Evolutionary conservation across 2,888 invertebrate genomes (phyloP).

Genomic region (Acutogordius australiensis): DNA sequence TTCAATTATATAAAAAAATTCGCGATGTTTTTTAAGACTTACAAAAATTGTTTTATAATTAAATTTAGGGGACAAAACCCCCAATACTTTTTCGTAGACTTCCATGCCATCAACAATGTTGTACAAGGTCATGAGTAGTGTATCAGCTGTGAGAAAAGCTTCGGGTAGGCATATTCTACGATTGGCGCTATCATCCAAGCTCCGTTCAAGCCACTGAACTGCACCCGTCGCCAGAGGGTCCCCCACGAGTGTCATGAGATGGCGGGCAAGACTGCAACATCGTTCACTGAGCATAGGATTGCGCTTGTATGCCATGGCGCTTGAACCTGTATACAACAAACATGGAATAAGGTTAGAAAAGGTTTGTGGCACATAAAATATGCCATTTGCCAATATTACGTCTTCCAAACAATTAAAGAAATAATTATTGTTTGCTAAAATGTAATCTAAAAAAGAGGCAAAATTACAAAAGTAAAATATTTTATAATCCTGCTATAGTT

Average conservation of each 20-base stretch:
- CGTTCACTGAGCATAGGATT: conserved; percentile 95
- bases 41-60: too few relatives aligned
- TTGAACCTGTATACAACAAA: conserved; percentile 41
- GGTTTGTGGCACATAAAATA: too few relatives aligned
- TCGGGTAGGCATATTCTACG: conserved; percentile 59
- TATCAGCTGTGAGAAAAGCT: conserved; percentile 68
- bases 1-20: too few relatives aligned
- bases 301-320: conserved; percentile 94
- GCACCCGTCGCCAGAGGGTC: conserved; percentile 57
- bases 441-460: too few relatives aligned
- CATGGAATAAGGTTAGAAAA: too few relatives aligned
- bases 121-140: conserved; percentile 50
- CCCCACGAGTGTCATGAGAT: conserved; percentile 49
- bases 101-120: conserved; percentile 79
- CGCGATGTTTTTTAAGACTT: too few relatives aligned
- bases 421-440: too few relatives aligned
- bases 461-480: too few relatives aligned
- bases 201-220: conserved; percentile 77
- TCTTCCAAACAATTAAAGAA: too few relatives aligned
- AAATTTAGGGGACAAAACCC: too few relatives aligned
- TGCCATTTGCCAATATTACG: too few relatives aligned
- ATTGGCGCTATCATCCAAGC: conserved; percentile 85
- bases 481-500: too few relatives aligned
- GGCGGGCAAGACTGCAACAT: conserved; percentile 62
- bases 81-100: conserved; percentile 48